These are phyloP conservation scores for Oncopodura yosiiana DNA, from an alignment of 1,140 invertebrate species.

Conservation along the genomic window DNA sequence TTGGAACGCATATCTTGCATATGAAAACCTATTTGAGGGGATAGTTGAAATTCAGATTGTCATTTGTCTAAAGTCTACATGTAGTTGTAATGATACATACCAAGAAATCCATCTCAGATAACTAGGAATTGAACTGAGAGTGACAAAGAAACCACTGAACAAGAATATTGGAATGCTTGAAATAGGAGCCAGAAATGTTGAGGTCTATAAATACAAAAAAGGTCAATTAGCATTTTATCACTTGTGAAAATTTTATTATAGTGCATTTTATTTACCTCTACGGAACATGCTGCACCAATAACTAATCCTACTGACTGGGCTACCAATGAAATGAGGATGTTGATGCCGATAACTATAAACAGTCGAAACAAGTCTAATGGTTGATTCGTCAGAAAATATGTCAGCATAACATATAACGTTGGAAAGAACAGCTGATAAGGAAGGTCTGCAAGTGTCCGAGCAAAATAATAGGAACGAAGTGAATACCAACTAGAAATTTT, in stretches of 20 bases:
- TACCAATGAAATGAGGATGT: conserved; percentile 76
- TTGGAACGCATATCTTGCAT: conserved; percentile 84
- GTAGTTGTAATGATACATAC: too few species aligned
- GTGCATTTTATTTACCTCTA: conserved; percentile 44
- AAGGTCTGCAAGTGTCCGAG: conserved; percentile 88
- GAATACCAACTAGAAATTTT: conserved; percentile 99
- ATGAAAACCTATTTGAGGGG: conserved; percentile 78
- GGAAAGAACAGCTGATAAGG: conserved; percentile 90
- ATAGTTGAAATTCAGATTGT: too few species aligned
- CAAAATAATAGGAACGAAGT: conserved; percentile 86
- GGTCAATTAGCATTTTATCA: too few species aligned
- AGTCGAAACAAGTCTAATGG: conserved; percentile 75
- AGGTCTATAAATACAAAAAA: too few species aligned
- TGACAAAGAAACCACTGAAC: conserved; percentile 88
- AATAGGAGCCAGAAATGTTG: conserved; percentile 83
- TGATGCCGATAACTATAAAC: conserved; percentile 75
- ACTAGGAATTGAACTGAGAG: conserved; percentile 76
- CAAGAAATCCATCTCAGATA: conserved; percentile 79
- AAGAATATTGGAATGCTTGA: conserved; percentile 80
- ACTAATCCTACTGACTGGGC: conserved; percentile 83
- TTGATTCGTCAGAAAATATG: conserved; percentile 90
- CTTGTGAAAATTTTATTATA: too few species aligned
- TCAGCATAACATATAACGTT: conserved; percentile 76
- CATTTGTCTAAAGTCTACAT: too few species aligned
- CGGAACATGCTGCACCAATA: conserved; percentile 78